Conservation (phyloP, 2,888 invertebrate species). For the Bombylius major region DNA sequence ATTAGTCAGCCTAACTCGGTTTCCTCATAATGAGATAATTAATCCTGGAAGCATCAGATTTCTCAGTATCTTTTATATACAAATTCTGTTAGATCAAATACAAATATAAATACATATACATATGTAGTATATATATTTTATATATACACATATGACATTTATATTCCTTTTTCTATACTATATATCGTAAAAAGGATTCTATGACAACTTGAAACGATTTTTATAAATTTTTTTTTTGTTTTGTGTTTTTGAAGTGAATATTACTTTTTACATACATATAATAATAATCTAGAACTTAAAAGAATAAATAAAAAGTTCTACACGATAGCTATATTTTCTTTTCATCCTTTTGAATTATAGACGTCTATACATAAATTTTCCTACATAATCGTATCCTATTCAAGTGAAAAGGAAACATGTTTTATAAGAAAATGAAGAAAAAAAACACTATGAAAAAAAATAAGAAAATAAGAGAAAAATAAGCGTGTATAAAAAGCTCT, state of each 20-base stretch:
- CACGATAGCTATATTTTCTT: neutral
- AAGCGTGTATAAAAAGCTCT: constrained; percentile 2
- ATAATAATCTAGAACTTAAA: too few species aligned
- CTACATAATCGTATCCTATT: constrained; percentile 8
- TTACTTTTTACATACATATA: neutral
- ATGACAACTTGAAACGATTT: too few species aligned
- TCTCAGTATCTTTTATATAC: constrained; percentile 15
- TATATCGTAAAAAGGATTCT: too few species aligned
- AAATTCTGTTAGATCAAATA: too few species aligned
- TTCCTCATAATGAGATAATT: constrained; percentile 36
- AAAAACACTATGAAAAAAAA: too few species aligned
- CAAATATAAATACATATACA: too few species aligned
- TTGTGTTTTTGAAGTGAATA: neutral
- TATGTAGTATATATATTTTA: too few species aligned
- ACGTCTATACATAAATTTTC: constrained; percentile 7
- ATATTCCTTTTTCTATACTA: too few species aligned
- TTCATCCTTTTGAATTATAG: constrained; percentile 12
- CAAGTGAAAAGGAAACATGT: constrained; percentile 4
- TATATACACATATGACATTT: too few species aligned
- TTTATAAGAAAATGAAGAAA: neutral
- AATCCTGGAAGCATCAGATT: constrained; percentile 37
- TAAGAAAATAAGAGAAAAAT: neutral
- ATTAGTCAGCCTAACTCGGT: constrained; percentile 15
- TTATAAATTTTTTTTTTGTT: neutral
- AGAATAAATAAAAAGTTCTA: neutral